Base-by-base conservation (phyloP, 2,797 vertebrate species). In the Chaetodon trifasciatus region DNA sequence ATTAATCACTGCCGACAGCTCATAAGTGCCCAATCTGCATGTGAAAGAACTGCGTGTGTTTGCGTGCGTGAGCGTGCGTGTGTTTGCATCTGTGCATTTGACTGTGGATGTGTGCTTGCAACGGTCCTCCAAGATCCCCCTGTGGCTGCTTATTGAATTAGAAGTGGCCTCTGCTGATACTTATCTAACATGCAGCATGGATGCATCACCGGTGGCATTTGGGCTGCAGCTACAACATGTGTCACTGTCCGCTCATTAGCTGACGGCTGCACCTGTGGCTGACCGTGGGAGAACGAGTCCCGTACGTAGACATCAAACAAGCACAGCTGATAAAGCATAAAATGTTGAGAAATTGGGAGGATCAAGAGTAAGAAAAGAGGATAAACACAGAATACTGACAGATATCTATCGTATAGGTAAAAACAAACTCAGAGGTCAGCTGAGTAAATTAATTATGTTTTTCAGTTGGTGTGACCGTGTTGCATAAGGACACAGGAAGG, bases 1-100 rank as follows among this genome's bases (percentile, higher is more conserved):
- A 94, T 95, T 95, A 95, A 96, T 96, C 95, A 95, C 84, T 77
- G 86, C 71, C 44, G 91, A 94, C 92, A 93, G 90, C 92, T 91
- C 91, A 89, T 87, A 92, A 91, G 89, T 91, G 86, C 79, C 88
- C 74, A 76, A 94, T 95, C 91, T 96, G 92, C 94, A 94, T 95
- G 89, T 91, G 88, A 95, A 95, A 93, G 90, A 86, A 82, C 78
- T 74, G 74, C 63, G 64, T 84, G 83, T 60, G 70, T 78, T 58
- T 84, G 76, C 53, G 70, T 63, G 57, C 63, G 19, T 64, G 70
- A 46, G 57, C 2, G 17, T 78, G 74, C 61, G 70, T 70, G 75
- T 79, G 61, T 85, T 68, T 88, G 76, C 70, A 81, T 86, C 61
- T 74, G 74, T 70, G 44, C 63, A 67, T 87, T 76, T 86, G 76